These are phyloP conservation scores for Nothoprocta perdicaria DNA, from an alignment of 2,113 vertebrate species.

Conservation along the genomic window DNA sequence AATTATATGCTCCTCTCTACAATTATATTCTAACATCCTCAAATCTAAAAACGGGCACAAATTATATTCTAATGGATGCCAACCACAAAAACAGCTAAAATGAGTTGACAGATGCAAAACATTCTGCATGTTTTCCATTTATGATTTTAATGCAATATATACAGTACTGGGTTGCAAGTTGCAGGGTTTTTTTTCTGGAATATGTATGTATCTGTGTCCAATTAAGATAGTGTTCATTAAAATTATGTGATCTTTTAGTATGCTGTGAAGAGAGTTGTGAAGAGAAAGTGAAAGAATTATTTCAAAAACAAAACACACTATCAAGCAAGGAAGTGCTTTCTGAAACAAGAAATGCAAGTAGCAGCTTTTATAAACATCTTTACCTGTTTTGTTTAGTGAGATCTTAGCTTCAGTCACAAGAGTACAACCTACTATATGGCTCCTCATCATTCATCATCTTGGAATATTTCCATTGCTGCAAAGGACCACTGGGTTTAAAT, in stretches of 20 bases:
- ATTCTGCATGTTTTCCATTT: slow-evolving; percentile 38
- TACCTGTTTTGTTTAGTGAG: background rate
- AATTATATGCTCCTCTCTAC: slow-evolving; percentile 39
- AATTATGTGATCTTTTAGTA: background rate
- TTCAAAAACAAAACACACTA: background rate
- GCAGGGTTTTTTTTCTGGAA: background rate
- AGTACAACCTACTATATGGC: background rate
- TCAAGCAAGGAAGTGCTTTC: background rate
- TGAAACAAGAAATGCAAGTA: background rate
- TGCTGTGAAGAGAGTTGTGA: background rate
- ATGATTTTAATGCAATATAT: slow-evolving; percentile 23
- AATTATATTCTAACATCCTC: slow-evolving; percentile 52
- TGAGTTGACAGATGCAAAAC: slow-evolving; percentile 13
- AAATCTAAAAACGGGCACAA: slow-evolving; percentile 56
- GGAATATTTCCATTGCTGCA: background rate
- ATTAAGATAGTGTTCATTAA: background rate
- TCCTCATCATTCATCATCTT: background rate
- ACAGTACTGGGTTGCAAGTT: slow-evolving; percentile 9
- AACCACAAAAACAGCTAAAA: slow-evolving; percentile 55
- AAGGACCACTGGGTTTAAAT: background rate
- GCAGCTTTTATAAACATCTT: background rate
- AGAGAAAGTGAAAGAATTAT: background rate
- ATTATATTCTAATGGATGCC: slow-evolving; percentile 30
- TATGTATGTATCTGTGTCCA: background rate
- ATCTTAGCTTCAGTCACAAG: background rate